These are phyloP conservation scores for Abramis brama DNA, from an alignment of 2,113 vertebrate genomes.

Conservation along the genomic window DNA sequence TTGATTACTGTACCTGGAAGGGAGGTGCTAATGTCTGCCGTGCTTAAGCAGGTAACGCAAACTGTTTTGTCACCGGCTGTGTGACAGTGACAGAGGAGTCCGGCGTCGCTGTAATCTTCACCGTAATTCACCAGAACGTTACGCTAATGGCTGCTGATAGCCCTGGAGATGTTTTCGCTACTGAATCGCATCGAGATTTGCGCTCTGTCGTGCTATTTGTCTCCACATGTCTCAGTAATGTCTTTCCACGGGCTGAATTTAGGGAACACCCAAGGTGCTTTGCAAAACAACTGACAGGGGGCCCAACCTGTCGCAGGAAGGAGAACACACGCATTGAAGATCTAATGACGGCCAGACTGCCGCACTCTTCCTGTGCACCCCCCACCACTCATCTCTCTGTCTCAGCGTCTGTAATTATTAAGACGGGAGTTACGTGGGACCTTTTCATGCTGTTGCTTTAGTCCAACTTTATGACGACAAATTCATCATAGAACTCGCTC, in stretches of 20 bases:
- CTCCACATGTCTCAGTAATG: conserved; percentile 81
- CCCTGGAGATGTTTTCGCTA: conserved; percentile 85
- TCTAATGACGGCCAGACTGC: conserved; percentile 75
- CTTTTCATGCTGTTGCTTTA: conserved; percentile 64
- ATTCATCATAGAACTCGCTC: conserved; percentile 15
- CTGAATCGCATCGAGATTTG: conserved; percentile 80
- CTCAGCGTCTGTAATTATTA: conserved; percentile 45
- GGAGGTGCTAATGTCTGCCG: conserved; percentile 82
- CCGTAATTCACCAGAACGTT: conserved; percentile 76
- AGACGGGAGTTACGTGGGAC: conserved; percentile 31
- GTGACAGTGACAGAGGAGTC: conserved; percentile 79
- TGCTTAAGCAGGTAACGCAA: conserved; percentile 81
- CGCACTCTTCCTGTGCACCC: conserved; percentile 34
- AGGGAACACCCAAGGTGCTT: conserved; percentile 83
- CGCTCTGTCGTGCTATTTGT: conserved; percentile 76
- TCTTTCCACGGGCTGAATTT: conserved; percentile 79
- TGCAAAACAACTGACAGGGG: conserved; percentile 75
- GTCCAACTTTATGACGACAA: conserved; percentile 22
- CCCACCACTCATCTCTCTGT: conserved; percentile 34
- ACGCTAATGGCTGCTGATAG: conserved; percentile 81
- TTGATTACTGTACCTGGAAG: conserved; percentile 83
- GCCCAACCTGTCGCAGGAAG: conserved; percentile 73
- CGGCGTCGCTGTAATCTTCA: conserved; percentile 74
- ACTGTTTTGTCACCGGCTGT: conserved; percentile 78
- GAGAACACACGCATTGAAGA: conserved; percentile 69